These are phyloP conservation scores for Eremophila alpestris DNA, from an alignment of 2,797 vertebrate species.

Conservation along the genomic window DNA sequence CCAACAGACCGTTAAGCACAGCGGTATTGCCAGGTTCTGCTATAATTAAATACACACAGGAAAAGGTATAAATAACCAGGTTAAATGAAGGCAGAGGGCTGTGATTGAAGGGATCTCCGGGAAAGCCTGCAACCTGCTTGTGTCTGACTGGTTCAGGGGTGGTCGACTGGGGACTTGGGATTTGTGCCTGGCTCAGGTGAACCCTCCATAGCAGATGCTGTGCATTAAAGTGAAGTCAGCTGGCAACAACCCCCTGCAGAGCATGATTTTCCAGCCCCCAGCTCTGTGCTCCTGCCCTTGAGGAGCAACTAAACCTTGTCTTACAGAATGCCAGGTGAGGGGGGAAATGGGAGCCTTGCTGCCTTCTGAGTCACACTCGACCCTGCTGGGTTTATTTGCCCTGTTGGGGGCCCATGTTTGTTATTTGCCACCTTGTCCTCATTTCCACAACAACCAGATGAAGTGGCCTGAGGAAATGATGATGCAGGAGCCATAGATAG, in stretches of 20 bases:
- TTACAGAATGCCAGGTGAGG: background rate
- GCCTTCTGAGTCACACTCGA: background rate
- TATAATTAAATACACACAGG: slow-evolving; percentile 60
- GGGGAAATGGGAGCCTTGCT: background rate
- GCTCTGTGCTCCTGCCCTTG: background rate
- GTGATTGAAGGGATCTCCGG: background rate
- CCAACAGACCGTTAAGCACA: slow-evolving; percentile 64
- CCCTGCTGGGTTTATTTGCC: background rate
- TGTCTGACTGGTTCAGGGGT: background rate
- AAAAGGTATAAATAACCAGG: slow-evolving; percentile 59
- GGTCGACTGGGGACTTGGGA: background rate
- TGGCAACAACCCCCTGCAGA: background rate
- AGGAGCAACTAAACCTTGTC: background rate
- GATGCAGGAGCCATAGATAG: background rate
- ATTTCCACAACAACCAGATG: background rate
- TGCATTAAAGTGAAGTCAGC: background rate
- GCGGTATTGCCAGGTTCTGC: slow-evolving; percentile 44
- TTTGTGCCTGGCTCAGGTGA: background rate
- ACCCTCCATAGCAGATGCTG: background rate
- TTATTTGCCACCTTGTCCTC: background rate
- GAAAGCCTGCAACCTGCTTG: slow-evolving; percentile 5
- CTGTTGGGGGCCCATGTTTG: background rate
- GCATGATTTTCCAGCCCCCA: background rate
- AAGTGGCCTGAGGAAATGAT: background rate
- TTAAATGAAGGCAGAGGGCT: slow-evolving; percentile 39